Evolutionary conservation across 1,140 invertebrate species (phyloP), one percentile per base, ranked within the genome.

Genomic region (Thalassaphorura encarpata): DNA sequence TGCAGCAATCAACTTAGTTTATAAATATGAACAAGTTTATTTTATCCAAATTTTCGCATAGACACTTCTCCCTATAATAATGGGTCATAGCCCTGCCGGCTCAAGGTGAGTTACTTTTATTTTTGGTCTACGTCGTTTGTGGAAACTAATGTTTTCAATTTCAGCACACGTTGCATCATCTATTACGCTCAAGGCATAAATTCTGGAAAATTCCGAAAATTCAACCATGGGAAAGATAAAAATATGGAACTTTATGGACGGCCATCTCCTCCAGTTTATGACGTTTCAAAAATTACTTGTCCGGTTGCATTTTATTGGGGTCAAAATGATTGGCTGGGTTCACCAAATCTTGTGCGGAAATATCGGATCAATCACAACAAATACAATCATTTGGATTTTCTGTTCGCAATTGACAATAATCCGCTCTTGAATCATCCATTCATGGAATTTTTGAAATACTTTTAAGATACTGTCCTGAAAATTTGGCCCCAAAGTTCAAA

Each of bases 131-230:
- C n/a, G n/a, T n/a, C n/a, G n/a, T n/a, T n/a, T n/a, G n/a, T n/a
- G n/a, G n/a, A n/a, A n/a, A n/a, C n/a, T n/a, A n/a, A n/a, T n/a
- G n/a, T n/a, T n/a, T n/a, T n/a, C n/a, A n/a, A n/a, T n/a, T n/a
- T n/a, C n/a, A n/a, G n/a, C n/a, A n/a, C 81, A 0, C 80, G 81
- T 66, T 89, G 89, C 64, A 66, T 92, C 8, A 72, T 84, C 6
- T 86, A 90, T 67, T 89, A 81, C 64, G 80, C 75, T 1, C 86
- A 89, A 72, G 74, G 80, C 11, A 76, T 84, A 47, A 72, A 72
- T 26, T 77, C 74, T 42, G 75, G 72, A 74, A 69, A 71, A 45
- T 64, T 56, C 39, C 19, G 41, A 40, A 41, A 60, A 43, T 64
- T 39, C 29, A 39, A 64, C 52, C 52, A 29, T 49, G 60, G 60